Percentiles rank a stretch among this genome's conserved stretches.
phyloP scores from a whole-genome alignment of 2,797 vertebrate species.

The Takifugu rubripes region DNA sequence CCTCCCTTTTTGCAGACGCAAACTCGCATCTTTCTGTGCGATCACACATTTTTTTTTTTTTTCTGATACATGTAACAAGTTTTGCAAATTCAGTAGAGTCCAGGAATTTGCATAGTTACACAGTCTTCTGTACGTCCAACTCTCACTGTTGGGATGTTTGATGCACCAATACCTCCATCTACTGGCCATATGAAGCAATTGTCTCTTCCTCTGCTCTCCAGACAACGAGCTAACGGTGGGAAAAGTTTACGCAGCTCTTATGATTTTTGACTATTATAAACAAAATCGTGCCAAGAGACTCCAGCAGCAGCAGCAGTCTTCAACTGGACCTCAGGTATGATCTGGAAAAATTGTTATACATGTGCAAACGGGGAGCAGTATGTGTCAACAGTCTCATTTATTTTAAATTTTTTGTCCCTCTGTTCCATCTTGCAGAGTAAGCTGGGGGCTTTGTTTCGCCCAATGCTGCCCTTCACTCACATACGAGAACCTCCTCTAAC shows the following conservation, averaged over 20 bases:
- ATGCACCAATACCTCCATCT: slow-evolving; percentile 42
- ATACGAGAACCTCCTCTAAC: slow-evolving; percentile 71
- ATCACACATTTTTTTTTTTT: not conserved
- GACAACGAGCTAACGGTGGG: slow-evolving; percentile 96
- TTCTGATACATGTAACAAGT: too few species aligned
- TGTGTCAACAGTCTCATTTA: too few species aligned
- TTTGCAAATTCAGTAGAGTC: not conserved
- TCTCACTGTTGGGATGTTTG: not conserved
- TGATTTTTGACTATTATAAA: slow-evolving; percentile 99
- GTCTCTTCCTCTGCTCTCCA: slow-evolving; percentile 40
- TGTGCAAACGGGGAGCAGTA: not conserved
- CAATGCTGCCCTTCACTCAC: slow-evolving; percentile 79
- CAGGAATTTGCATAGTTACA: not conserved
- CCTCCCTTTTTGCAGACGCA: too few species aligned
- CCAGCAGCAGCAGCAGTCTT: slow-evolving; percentile 81
- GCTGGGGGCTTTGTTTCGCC: slow-evolving; percentile 73
- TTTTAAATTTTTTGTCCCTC: not conserved
- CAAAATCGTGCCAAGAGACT: slow-evolving; percentile 91
- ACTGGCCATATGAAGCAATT: slow-evolving; percentile 21
- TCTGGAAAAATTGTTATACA: not conserved
- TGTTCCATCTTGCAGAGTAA: slow-evolving; percentile 73
- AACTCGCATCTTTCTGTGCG: not conserved
- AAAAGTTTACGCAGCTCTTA: slow-evolving; percentile 94
- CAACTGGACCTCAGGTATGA: slow-evolving; percentile 65
- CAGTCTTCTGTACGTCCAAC: not conserved